These are phyloP conservation scores for Peromyscus leucopus DNA, from an alignment of 2,113 vertebrate species.

Conservation along the genomic window DNA sequence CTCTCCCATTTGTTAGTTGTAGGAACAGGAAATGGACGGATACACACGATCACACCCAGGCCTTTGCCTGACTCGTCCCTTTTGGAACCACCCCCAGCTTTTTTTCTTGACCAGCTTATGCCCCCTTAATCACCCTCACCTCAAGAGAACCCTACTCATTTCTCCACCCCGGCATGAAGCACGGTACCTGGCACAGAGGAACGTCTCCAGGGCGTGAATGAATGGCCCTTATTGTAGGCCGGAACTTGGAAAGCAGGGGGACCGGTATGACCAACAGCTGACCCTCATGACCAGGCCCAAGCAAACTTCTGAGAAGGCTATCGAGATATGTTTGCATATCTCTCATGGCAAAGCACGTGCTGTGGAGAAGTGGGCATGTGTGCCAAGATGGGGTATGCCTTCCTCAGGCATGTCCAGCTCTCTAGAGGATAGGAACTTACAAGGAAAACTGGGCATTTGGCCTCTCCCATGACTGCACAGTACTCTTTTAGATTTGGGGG, in stretches of 20 bases:
- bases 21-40: background rate
- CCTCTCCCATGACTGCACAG: slow-evolving; percentile 3
- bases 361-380: background rate
- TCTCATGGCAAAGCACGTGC: background rate
- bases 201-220: background rate
- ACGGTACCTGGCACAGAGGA: background rate
- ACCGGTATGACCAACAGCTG: background rate
- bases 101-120: background rate
- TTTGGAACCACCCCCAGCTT: background rate
- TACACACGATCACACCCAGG: background rate
- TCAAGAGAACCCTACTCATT: background rate
- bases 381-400: background rate
- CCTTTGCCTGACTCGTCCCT: background rate
- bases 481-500: background rate
- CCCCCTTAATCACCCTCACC: background rate
- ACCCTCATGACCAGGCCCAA: background rate
- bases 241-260: background rate
- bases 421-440: background rate
- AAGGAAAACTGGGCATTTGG: background rate
- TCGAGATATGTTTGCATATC: background rate
- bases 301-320: background rate
- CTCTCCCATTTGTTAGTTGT: background rate
- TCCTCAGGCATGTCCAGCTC: fast-evolving
- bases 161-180: background rate
- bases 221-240: background rate